A percentile compares a stretch with the other conserved stretches of the same genome.
Evolutionary conservation across 2,888 invertebrate species (phyloP).

Genomic region (Mechanitis mazaeus): DNA sequence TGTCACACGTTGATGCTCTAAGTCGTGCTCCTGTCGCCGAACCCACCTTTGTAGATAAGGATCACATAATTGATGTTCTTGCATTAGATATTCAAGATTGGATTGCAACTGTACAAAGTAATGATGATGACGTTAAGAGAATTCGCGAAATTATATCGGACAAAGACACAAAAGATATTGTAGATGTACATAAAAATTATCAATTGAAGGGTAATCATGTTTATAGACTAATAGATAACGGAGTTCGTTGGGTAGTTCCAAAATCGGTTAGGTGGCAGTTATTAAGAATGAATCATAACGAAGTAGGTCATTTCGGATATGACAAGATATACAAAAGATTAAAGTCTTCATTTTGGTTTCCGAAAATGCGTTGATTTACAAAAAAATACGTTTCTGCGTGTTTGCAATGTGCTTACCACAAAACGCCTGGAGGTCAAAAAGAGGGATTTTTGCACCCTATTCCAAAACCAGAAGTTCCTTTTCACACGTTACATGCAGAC

Average conservation of each 20-base stretch:
- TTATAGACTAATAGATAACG: conserved; percentile 19
- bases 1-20: too few species aligned
- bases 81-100: too few species aligned
- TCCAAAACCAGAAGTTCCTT: conserved; percentile 24
- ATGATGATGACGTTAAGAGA: too few species aligned
- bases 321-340: conserved; percentile 19
- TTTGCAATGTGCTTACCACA: conserved; percentile 28
- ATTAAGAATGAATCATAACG: conserved; percentile 29
- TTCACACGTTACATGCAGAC: conserved; percentile 34
- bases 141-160: too few species aligned
- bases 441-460: conserved; percentile 31
- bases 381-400: conserved; percentile 30
- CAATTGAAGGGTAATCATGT: conserved; percentile 25
- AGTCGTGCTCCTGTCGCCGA: too few species aligned
- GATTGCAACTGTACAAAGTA: background rate
- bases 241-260: conserved; percentile 31
- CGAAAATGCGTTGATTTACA: conserved; percentile 28
- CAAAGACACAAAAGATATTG: too few species aligned
- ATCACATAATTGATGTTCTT: too few species aligned
- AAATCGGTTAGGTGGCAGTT: conserved; percentile 31
- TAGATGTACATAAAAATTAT: conserved; percentile 27
- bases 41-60: too few species aligned
- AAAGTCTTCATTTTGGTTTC: conserved; percentile 31
- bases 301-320: conserved; percentile 23
- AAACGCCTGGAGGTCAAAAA: conserved; percentile 22